Evolutionary conservation across 2,888 invertebrate species (phyloP).

Genomic region (Drosophila leonis): DNA sequence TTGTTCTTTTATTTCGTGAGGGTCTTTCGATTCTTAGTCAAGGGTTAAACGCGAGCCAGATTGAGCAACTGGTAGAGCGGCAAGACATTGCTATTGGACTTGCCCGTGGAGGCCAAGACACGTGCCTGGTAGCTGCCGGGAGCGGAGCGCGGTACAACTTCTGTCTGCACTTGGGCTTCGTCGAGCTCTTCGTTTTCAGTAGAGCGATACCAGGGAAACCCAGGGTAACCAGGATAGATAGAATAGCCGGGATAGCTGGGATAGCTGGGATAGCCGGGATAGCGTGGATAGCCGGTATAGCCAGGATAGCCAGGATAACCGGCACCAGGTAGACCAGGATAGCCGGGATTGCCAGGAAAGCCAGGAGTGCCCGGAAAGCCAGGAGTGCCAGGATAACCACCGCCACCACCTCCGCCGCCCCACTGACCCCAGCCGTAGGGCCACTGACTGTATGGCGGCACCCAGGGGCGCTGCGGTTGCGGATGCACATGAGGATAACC

Average conservation of each 20-base stretch:
- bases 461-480: constrained; percentile 45
- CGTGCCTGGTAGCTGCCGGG: constrained; percentile 61
- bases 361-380: constrained; percentile 14
- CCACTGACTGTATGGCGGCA: constrained; percentile 33
- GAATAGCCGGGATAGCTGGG: constrained; percentile 33
- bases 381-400: constrained; percentile 32
- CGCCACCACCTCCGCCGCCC: constrained; percentile 18
- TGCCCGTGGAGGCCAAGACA: constrained; percentile 37
- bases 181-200: constrained; percentile 44
- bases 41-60: constrained; percentile 47
- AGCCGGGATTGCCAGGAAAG: constrained; percentile 22
- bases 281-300: constrained; percentile 20
- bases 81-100: constrained; percentile 41
- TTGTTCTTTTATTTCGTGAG: constrained; percentile 11
- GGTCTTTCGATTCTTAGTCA: background rate
- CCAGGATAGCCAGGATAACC: constrained; percentile 27
- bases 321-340: constrained; percentile 23
- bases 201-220: constrained; percentile 54
- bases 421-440: constrained; percentile 40
- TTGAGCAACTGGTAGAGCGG: constrained; percentile 67
- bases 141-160: constrained; percentile 34
- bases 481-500: constrained; percentile 39
- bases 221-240: constrained; percentile 32
- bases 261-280: constrained; percentile 25
- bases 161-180: constrained; percentile 10